Conservation (phyloP, 2,797 vertebrate genomes). For the Lophotriccus pileatus region DNA sequence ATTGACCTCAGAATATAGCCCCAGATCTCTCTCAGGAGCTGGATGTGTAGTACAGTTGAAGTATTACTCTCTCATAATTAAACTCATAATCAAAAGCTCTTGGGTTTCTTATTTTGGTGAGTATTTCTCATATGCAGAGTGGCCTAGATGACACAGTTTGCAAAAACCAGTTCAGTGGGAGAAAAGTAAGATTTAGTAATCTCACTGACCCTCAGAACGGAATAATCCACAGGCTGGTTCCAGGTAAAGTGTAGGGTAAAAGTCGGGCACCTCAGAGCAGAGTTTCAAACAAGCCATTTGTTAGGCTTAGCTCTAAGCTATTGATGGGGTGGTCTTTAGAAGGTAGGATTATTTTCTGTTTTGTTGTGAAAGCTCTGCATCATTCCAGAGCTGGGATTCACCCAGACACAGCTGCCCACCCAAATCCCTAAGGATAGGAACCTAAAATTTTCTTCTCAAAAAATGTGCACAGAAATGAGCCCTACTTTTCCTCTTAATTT, state of each 20-base stretch:
- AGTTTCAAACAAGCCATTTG: not conserved
- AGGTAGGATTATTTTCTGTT: not conserved
- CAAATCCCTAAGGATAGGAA: not conserved
- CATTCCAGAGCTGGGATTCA: not conserved
- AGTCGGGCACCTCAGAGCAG: not conserved
- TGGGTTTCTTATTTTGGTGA: not conserved
- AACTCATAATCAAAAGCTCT: not conserved
- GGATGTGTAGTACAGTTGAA: not conserved
- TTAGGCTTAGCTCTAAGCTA: not conserved
- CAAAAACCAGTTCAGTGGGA: not conserved
- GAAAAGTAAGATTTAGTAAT: not conserved
- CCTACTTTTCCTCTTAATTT: not conserved
- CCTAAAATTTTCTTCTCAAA: not conserved
- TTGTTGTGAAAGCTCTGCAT: not conserved
- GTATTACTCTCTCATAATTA: not conserved
- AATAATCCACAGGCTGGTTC: not conserved
- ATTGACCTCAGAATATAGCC: not conserved
- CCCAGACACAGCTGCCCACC: not conserved
- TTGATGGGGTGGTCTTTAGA: not conserved
- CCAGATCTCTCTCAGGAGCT: not conserved
- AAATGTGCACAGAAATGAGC: fast-evolving
- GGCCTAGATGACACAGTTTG: not conserved
- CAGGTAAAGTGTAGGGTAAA: not conserved
- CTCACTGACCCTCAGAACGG: not conserved
- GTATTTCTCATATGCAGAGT: not conserved